Percentiles rank a stretch among this genome's conserved stretches.
Evolutionary conservation across 2,113 vertebrate species (phyloP).

Genomic region (Trichechus manatus): DNA sequence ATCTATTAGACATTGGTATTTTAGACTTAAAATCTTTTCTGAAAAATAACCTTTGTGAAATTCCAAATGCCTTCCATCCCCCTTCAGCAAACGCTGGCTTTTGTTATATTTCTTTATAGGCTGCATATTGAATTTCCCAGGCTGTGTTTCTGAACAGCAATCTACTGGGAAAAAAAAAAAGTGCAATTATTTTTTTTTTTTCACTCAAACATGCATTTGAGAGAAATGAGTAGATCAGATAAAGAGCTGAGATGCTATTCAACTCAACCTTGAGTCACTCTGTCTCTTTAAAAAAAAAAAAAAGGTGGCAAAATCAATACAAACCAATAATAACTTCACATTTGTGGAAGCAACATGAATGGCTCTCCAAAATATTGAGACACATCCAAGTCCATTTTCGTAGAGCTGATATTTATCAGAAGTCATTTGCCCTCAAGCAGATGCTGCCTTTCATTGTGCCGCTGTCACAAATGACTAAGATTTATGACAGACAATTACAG

Average conservation of each 20-base stretch:
- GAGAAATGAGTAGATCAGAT: constrained; percentile 92
- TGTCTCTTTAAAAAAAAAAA: constrained; percentile 85
- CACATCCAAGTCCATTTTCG: constrained; percentile 95
- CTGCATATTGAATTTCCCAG: constrained; percentile 90
- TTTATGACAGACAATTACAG: constrained; percentile 98
- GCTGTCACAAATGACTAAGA: constrained; percentile 97
- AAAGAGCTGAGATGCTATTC: constrained; percentile 91
- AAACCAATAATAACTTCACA: constrained; percentile 95
- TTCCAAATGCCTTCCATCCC: constrained; percentile 72
- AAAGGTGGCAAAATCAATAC: constrained; percentile 93
- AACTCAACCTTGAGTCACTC: constrained; percentile 91
- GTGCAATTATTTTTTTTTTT: constrained; percentile 89
- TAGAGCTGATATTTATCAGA: constrained; percentile 95
- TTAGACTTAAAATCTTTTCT: constrained; percentile 82
- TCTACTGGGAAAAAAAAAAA: constrained; percentile 86
- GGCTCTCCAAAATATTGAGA: constrained; percentile 95
- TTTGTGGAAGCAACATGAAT: constrained; percentile 94
- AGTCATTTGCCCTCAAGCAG: constrained; percentile 95
- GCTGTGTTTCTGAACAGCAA: constrained; percentile 88
- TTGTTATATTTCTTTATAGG: constrained; percentile 84
- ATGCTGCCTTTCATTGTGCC: constrained; percentile 95
- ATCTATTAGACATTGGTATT: constrained; percentile 75
- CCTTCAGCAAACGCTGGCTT: constrained; percentile 77
- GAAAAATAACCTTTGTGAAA: constrained; percentile 80
- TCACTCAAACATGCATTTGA: constrained; percentile 91